Base-by-base conservation (phyloP, 2,113 vertebrate species). In the Channa argus region DNA sequence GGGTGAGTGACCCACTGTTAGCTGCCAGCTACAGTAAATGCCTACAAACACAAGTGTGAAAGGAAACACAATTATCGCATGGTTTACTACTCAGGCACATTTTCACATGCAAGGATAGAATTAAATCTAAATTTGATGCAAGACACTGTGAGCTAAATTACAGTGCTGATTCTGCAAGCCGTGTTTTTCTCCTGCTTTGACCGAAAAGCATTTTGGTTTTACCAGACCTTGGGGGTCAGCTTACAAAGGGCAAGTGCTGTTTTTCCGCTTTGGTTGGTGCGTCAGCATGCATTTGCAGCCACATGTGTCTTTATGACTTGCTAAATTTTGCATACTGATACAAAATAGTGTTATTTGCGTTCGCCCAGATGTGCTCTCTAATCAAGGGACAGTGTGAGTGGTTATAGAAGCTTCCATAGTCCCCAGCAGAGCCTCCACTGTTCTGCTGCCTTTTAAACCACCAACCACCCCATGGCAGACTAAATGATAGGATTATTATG, bases 1-100 rank as follows among this genome's bases (percentile, higher is more conserved):
- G 79, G 98, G 98, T 99, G 95, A 89, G 97, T 95, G 67, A 82
- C 64, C 61, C 11, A 7, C 63, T 6, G 51, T 1, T 4, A 2
- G 39, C 38, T 55, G 61, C 73, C 72, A 51, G 37, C 60, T 63
- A 24, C 63, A 62, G 53, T 70, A 56, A 70, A 75, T 71, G 71
- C 65, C 67, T 52, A 65, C 63, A 73, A 60, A 76, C 61, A 50
- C n/a, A 81, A 83, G 86, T 82, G 87, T 87, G 55, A 91, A 86
- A 90, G 89, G 2, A 50, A 83, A 91, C 60, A 49, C 83, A 87
- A 82, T 91, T 90, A 85, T 91, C 74, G 67, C 86, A 55, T 60
- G 59, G 36, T 85, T 85, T 82, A 89, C 72, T 66, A 49, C 33
- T 34, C 66, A 63, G 68, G 83, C 86, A 77, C 82, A 90, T 84